Evolutionary conservation across 2,797 vertebrate species (phyloP).

Genomic region (Danio tinwini): DNA sequence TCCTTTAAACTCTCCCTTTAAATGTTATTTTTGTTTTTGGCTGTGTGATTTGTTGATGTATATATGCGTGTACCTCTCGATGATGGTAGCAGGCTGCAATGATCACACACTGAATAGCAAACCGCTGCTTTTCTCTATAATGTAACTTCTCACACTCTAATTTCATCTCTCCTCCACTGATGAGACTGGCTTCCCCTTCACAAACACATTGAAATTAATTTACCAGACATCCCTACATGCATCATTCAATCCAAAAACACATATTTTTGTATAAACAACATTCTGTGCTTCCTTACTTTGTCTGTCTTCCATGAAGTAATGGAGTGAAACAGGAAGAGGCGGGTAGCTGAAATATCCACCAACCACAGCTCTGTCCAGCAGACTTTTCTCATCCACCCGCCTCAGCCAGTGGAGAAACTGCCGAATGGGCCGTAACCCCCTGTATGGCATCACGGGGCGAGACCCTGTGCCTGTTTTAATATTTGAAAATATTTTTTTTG

Average conservation of each 20-base stretch:
- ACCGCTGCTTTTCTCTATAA: constrained; percentile 74
- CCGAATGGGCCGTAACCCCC: constrained; percentile 65
- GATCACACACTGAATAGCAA: constrained; percentile 76
- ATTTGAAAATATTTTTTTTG: not conserved
- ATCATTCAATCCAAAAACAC: not conserved
- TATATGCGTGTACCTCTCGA: constrained; percentile 51
- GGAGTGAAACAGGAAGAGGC: constrained; percentile 72
- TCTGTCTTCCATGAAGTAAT: constrained; percentile 69
- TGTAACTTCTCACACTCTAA: constrained; percentile 68
- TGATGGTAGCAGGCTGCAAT: constrained; percentile 70
- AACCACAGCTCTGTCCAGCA: constrained; percentile 72
- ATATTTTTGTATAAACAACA: not conserved
- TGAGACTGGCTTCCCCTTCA: constrained; percentile 69
- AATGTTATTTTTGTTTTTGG: not conserved
- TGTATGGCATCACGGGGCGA: constrained; percentile 75
- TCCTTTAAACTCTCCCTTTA: too few species aligned
- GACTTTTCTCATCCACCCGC: constrained; percentile 66
- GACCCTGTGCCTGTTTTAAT: constrained; percentile 64
- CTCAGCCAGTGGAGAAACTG: constrained; percentile 74
- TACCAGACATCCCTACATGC: too few species aligned
- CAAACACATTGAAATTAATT: constrained; percentile 26
- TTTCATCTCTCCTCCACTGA: constrained; percentile 75
- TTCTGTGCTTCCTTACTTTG: constrained; percentile 57
- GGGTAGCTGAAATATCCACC: constrained; percentile 78
- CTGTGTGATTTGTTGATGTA: not conserved